Percentiles rank a stretch among this genome's conserved stretches.
These are phyloP conservation scores for Mimachlamys varia DNA, from an alignment of 2,888 invertebrate genomes.

Conservation along the genomic window DNA sequence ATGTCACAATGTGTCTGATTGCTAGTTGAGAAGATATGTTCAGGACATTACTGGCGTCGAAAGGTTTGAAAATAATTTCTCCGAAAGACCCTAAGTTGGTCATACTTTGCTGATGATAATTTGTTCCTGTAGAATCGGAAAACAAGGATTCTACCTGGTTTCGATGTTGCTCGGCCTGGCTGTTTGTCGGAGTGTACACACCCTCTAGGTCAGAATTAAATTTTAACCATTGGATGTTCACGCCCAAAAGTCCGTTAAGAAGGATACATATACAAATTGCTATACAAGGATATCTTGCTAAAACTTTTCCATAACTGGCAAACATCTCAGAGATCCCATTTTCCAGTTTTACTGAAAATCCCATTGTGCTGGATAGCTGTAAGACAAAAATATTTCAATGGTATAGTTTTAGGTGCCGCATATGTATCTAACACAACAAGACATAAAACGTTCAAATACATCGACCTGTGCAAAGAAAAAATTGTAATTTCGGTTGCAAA, in stretches of 20 bases:
- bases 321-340: no score
- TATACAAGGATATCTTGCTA: conserved; percentile 48
- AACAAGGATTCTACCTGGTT: neutral
- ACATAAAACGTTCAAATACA: no score
- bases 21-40: neutral
- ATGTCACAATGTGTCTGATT: neutral
- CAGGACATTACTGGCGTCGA: neutral
- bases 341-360: no score
- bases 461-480: no score
- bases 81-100: neutral
- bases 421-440: no score
- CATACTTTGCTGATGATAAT: neutral
- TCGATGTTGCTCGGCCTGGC: conserved; percentile 30
- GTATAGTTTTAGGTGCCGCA: no score
- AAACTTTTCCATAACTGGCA: conserved; percentile 44
- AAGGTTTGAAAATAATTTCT: neutral
- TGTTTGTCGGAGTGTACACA: conserved; percentile 51
- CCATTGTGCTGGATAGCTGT: no score
- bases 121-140: neutral
- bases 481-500: no score
- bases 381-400: no score
- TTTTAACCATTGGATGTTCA: conserved; percentile 44
- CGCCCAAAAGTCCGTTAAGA: conserved; percentile 39
- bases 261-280: conserved; percentile 34
- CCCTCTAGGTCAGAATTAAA: conserved; percentile 46